Conservation (phyloP, 2,888 invertebrate species). For the Hetaerina titia region DNA sequence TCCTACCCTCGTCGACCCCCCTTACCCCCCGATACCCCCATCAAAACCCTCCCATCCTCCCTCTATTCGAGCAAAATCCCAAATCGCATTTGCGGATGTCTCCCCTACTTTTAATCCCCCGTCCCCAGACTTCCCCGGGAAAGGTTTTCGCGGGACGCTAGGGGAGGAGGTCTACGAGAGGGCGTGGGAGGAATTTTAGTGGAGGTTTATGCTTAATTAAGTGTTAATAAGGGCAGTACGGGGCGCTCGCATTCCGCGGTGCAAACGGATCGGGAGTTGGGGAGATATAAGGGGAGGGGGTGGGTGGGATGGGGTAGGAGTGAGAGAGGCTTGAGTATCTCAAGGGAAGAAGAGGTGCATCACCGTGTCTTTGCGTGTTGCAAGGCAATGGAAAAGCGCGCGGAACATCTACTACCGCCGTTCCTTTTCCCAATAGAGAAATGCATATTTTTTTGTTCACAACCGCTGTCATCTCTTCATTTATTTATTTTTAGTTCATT, state of each 20-base stretch:
- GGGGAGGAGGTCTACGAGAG: too few species aligned
- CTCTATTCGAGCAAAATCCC: constrained; percentile 35
- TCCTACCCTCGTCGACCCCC: not conserved
- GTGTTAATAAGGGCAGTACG: constrained; percentile 24
- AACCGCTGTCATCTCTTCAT: not conserved
- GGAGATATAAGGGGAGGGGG: not conserved
- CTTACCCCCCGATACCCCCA: not conserved
- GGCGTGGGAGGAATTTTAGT: not conserved
- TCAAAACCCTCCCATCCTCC: not conserved
- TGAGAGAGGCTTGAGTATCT: too few species aligned
- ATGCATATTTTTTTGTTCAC: too few species aligned
- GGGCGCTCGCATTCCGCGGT: not conserved
- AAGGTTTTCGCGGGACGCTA: too few species aligned
- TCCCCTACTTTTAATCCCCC: not conserved
- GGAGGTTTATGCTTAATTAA: constrained; percentile 33
- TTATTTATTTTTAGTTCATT: too few species aligned
- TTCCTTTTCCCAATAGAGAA: too few species aligned
- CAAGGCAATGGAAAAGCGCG: not conserved
- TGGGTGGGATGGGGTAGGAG: too few species aligned
- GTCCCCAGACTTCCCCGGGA: not conserved
- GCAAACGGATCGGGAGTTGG: not conserved
- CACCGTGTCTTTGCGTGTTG: not conserved
- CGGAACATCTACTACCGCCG: too few species aligned
- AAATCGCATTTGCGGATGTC: constrained; percentile 53
- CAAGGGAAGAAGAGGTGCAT: not conserved